phyloP scores from a whole-genome alignment of 2,888 invertebrate genomes.

The Dromius quadrimaculatus region DNA sequence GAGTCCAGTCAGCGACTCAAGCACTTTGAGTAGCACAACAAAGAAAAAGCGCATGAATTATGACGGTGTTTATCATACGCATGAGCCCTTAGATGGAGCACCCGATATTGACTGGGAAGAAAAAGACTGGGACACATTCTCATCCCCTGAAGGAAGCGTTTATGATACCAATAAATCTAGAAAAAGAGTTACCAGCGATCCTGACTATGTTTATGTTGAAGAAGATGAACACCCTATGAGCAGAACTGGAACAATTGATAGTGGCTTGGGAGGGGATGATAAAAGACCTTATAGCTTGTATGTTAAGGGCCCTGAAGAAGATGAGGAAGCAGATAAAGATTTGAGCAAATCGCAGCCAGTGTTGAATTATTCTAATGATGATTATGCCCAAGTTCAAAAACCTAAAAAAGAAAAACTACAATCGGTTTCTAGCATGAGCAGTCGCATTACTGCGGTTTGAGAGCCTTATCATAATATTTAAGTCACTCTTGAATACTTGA shows the following conservation, averaged over 20 bases:
- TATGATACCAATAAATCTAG: slow-evolving; percentile 44
- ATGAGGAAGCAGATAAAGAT: slow-evolving; percentile 7
- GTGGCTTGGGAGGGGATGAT: slow-evolving; percentile 35
- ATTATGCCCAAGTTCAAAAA: slow-evolving; percentile 57
- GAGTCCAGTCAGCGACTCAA: slow-evolving; percentile 59
- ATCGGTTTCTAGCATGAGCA: slow-evolving; percentile 40
- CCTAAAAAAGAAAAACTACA: slow-evolving; percentile 30
- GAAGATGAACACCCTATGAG: slow-evolving; percentile 37
- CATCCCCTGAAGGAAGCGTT: slow-evolving; percentile 61
- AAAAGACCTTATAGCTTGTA: slow-evolving; percentile 41
- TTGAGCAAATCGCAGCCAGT: slow-evolving; percentile 41
- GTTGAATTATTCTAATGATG: slow-evolving; percentile 57
- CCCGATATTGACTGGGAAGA: slow-evolving; percentile 85
- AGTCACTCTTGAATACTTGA: too few species aligned
- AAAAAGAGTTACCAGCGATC: slow-evolving; percentile 53
- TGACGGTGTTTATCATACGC: slow-evolving; percentile 85
- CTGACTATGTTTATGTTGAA: slow-evolving; percentile 53
- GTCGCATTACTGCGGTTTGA: slow-evolving; percentile 41
- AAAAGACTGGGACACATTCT: slow-evolving; percentile 80
- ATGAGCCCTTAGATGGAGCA: slow-evolving; percentile 81
- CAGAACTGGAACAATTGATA: slow-evolving; percentile 42
- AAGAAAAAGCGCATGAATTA: slow-evolving; percentile 78
- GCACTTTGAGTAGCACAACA: slow-evolving; percentile 55
- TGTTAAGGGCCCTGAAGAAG: background rate
- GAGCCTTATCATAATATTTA: too few species aligned